Conservation (phyloP, 2,113 vertebrate species). For the Petaurus breviceps region DNA sequence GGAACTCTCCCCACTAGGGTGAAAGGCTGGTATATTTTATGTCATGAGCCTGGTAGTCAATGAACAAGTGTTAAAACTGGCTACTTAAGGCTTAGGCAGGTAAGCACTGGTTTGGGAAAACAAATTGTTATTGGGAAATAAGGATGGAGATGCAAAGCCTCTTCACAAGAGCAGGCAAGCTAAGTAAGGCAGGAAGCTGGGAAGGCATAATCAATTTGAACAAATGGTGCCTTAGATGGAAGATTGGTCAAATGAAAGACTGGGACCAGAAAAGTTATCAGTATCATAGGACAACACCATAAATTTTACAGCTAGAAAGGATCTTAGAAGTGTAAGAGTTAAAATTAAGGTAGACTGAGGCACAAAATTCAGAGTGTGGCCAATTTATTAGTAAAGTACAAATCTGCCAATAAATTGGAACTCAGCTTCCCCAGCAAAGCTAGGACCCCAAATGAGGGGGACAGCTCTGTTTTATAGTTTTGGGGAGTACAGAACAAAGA, state of each 20-base stretch:
- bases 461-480: neutral
- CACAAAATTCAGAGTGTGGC: neutral
- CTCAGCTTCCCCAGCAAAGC: neutral
- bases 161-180: neutral
- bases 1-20: neutral
- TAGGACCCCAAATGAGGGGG: neutral
- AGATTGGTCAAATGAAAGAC: neutral
- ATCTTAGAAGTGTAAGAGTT: neutral
- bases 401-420: neutral
- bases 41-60: neutral
- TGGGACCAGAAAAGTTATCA: neutral
- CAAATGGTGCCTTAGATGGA: neutral
- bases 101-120: neutral
- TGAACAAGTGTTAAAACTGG: neutral
- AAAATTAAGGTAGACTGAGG: neutral
- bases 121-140: neutral
- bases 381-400: neutral
- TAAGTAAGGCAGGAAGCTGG: neutral
- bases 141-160: neutral
- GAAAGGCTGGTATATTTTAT: neutral
- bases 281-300: neutral
- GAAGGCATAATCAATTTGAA: neutral
- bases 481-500: neutral
- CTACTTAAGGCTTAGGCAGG: neutral
- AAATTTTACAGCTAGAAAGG: neutral